These are phyloP conservation scores for Coleophora flavipennella DNA, from an alignment of 2,888 invertebrate species.

Conservation along the genomic window DNA sequence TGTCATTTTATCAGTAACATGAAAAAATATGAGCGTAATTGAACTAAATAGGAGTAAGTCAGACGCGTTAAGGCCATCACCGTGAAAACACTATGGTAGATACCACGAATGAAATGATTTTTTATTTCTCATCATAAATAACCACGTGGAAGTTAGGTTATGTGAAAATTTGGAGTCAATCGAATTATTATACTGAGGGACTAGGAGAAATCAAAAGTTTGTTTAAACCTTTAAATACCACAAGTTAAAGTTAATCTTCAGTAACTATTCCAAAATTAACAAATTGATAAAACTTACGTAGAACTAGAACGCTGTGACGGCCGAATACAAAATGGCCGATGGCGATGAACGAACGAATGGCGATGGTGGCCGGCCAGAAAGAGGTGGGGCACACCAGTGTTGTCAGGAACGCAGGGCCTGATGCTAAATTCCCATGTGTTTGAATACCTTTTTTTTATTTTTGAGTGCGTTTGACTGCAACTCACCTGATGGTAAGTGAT, in stretches of 20 bases:
- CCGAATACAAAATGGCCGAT: conserved; percentile 63
- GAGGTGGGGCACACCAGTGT: neutral
- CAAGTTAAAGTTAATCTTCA: no score
- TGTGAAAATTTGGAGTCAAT: neutral
- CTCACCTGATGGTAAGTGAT: no score
- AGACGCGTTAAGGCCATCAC: conserved; percentile 65
- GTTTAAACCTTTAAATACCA: no score
- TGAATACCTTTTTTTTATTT: neutral
- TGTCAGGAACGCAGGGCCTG: no score
- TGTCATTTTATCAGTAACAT: no score
- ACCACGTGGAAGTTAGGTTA: conserved; percentile 46
- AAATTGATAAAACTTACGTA: conserved; percentile 46
- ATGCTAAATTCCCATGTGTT: no score
- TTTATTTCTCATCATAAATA: conserved; percentile 48
- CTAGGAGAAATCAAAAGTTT: neutral
- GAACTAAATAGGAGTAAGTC: conserved; percentile 30
- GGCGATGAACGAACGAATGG: neutral
- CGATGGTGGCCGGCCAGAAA: neutral
- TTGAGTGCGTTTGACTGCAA: no score
- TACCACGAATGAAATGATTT: conserved; percentile 65
- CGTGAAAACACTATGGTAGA: conserved; percentile 62
- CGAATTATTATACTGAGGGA: neutral
- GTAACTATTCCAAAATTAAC: conserved; percentile 1
- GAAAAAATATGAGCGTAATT: no score
- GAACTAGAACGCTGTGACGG: conserved; percentile 51